Evolutionary conservation across 1,140 invertebrate species (phyloP), one percentile per base, ranked within the genome.

Genomic region (Eriosoma lanigerum): DNA sequence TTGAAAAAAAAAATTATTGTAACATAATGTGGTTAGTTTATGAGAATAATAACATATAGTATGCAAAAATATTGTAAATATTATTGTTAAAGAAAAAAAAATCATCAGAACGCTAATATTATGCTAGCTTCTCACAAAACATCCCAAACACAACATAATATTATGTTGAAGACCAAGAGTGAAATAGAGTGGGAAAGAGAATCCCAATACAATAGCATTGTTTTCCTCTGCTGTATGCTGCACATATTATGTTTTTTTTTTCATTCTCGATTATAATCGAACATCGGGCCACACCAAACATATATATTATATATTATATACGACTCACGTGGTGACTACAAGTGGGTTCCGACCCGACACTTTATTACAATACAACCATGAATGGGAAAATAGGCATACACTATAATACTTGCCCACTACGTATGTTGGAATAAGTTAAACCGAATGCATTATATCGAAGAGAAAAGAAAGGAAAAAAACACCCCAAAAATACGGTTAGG

Each of bases 141-240:
- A 15, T 4, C 56, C 15, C 12, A 24, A n/a, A n/a, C 50, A 52
- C 19, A 54, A 54, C 52, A 9, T 54, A 54, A n/a, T n/a, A 58
- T 10, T 58, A 58, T 12, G n/a, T n/a, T n/a, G n/a, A n/a, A n/a
- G n/a, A 38, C 1, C 17, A 3, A 64, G 29, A 64, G 19, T 32
- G 29, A 64, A 3, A 64, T 17, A 32, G 60, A 62, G 29, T 24
- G 54, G 5, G 26, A 17, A 3, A 29, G 62, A 44, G 10, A 68
- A 68, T 46, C 38, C 38, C 64, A 17, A 38, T 68, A 68, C 66
- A 68, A 68, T 68, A 46, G 66, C 44, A 68, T 68, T 68, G 66
- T 68, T 68, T 68, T 68, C 21, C 54, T 58, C 54, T 58, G 54
- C 54, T 58, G 54, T 26, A n/a, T 21, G 38, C 12, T 21, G 12